phyloP scores from a whole-genome alignment of 2,113 vertebrate genomes.

The Coreoperca whiteheadi region DNA sequence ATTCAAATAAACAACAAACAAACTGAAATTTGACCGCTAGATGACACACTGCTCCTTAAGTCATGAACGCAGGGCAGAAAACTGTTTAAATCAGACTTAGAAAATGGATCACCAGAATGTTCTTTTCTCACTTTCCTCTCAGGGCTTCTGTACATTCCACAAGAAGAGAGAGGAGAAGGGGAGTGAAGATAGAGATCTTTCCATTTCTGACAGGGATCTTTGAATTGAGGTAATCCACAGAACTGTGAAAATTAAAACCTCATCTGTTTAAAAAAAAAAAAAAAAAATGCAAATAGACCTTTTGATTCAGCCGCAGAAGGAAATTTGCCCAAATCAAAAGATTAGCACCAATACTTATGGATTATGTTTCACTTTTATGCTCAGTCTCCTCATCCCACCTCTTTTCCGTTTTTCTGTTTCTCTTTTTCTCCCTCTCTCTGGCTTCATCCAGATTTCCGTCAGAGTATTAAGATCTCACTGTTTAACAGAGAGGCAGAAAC shows the following conservation, averaged over 20 bases:
- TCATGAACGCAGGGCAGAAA: no score
- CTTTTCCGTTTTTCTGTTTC: background rate
- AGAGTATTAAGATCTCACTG: slow-evolving; percentile 51
- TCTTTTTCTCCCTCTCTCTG: background rate
- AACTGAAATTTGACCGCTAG: no score
- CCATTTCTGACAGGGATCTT: slow-evolving; percentile 70
- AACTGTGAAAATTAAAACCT: slow-evolving; percentile 81
- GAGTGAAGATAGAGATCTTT: slow-evolving; percentile 73
- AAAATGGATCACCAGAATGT: no score
- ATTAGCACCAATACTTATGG: slow-evolving; percentile 70
- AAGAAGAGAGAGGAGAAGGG: slow-evolving; percentile 3
- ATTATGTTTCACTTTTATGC: slow-evolving; percentile 73
- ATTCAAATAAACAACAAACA: no score
- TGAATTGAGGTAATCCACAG: slow-evolving; percentile 78
- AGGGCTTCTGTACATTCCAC: background rate
- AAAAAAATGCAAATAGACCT: slow-evolving; percentile 73
- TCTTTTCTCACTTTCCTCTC: no score
- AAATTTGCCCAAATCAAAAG: slow-evolving; percentile 75
- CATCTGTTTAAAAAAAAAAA: slow-evolving; percentile 53
- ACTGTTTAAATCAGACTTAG: no score
- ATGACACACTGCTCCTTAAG: no score
- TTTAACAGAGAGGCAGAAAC: slow-evolving; percentile 32
- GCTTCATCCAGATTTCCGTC: slow-evolving; percentile 45
- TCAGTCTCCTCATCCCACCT: slow-evolving; percentile 7
- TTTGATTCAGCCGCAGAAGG: slow-evolving; percentile 74